Conservation (phyloP, 2,797 vertebrate species). For the Phoeniculus purpureus region DNA sequence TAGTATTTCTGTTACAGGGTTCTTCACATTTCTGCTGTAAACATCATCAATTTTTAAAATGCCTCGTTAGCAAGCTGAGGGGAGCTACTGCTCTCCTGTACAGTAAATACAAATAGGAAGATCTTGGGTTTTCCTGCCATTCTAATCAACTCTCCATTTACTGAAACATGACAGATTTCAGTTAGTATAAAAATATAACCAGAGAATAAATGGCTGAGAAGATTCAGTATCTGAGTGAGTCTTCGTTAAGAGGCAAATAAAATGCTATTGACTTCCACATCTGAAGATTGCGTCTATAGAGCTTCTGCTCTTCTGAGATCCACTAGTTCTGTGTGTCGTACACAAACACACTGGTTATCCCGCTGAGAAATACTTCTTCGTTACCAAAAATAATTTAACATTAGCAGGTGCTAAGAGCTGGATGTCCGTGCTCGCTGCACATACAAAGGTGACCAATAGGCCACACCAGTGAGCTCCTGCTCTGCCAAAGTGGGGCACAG, state of each 20-base stretch:
- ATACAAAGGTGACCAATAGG: neutral
- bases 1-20: slow-evolving; percentile 52
- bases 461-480: neutral
- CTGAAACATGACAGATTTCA: slow-evolving; percentile 14
- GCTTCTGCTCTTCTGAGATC: neutral
- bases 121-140: neutral
- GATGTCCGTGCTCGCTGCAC: rapidly evolving
- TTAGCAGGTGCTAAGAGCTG: neutral
- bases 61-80: slow-evolving; percentile 34
- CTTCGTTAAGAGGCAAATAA: slow-evolving; percentile 20
- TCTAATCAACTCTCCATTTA: neutral
- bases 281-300: neutral
- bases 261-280: neutral
- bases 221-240: slow-evolving; percentile 24
- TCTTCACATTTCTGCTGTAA: slow-evolving; percentile 64
- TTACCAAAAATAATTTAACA: slow-evolving; percentile 50
- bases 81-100: slow-evolving; percentile 46
- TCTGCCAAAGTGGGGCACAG: rapidly evolving
- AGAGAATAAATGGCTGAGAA: neutral
- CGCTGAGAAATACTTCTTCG: neutral
- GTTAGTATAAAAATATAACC: slow-evolving; percentile 58
- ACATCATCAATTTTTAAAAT: slow-evolving; percentile 29
- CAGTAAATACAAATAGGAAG: slow-evolving; percentile 65
- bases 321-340: neutral
- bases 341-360: neutral